A percentile compares a stretch with the other conserved stretches of the same genome.
These are phyloP conservation scores for Natator depressus DNA, from an alignment of 2,113 vertebrate genomes.

Conservation along the genomic window DNA sequence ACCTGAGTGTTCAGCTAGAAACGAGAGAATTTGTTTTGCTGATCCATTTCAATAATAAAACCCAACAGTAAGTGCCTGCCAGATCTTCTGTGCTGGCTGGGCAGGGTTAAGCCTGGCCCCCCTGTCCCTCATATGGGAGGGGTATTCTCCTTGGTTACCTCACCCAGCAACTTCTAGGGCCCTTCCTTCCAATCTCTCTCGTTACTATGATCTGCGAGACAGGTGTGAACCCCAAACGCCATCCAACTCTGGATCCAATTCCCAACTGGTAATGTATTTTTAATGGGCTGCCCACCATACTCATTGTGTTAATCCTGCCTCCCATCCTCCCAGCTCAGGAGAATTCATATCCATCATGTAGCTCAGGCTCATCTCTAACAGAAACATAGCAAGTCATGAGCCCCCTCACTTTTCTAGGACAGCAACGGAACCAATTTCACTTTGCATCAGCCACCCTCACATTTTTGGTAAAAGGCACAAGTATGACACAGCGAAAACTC, in stretches of 20 bases:
- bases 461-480: neutral
- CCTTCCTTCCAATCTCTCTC: neutral
- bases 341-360: neutral
- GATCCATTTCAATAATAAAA: neutral
- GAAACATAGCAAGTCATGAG: neutral
- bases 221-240: neutral
- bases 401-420: slow-evolving; percentile 35
- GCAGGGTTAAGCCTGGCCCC: neutral
- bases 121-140: fast-evolving
- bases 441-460: slow-evolving; percentile 21
- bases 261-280: neutral
- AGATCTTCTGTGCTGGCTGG: neutral
- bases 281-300: neutral
- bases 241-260: neutral
- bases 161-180: neutral
- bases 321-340: neutral
- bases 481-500: slow-evolving; percentile 33
- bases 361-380: neutral
- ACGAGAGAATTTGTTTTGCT: neutral
- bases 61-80: fast-evolving
- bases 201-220: no score
- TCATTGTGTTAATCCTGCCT: neutral
- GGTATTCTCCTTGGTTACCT: neutral
- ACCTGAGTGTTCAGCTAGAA: neutral
- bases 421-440: slow-evolving; percentile 11